phyloP scores from a whole-genome alignment of 2,797 vertebrate species.

The Triplophysa bombifrons region DNA sequence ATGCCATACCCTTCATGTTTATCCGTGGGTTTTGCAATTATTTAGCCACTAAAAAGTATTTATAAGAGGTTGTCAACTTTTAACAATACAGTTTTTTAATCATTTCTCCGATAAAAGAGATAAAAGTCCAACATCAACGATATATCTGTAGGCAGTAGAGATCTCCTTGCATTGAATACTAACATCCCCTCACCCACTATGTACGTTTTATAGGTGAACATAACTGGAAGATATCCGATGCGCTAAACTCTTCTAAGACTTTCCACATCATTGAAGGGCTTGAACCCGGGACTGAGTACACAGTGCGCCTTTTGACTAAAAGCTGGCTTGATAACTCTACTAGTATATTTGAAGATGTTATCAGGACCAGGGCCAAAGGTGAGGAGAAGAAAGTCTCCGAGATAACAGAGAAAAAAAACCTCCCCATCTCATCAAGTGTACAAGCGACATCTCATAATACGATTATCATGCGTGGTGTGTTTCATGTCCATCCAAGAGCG shows the following conservation, averaged over 20 bases:
- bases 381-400: conserved; percentile 67
- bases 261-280: conserved; percentile 85
- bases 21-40: too few relatives aligned
- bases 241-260: conserved; percentile 82
- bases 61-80: too few relatives aligned
- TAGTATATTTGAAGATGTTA: conserved; percentile 93
- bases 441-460: conserved; percentile 46
- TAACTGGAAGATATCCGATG: conserved; percentile 83
- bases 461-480: conserved; percentile 37
- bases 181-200: conserved; percentile 66
- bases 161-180: conserved; percentile 31
- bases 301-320: conserved; percentile 87
- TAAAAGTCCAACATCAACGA: too few relatives aligned
- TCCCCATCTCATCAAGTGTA: conserved; percentile 29
- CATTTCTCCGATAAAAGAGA: too few relatives aligned
- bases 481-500: conserved; percentile 56
- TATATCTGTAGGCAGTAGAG: conserved; percentile 5
- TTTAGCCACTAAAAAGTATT: too few relatives aligned
- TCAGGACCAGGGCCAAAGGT: conserved; percentile 87
- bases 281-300: conserved; percentile 84
- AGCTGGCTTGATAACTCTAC: conserved; percentile 87
- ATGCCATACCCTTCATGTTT: too few relatives aligned
- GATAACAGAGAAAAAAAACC: conserved; percentile 1
- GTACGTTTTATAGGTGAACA: conserved; percentile 83
- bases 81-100: too few relatives aligned